Conservation (phyloP, 1,140 invertebrate species). For the Whitmania pigra region DNA sequence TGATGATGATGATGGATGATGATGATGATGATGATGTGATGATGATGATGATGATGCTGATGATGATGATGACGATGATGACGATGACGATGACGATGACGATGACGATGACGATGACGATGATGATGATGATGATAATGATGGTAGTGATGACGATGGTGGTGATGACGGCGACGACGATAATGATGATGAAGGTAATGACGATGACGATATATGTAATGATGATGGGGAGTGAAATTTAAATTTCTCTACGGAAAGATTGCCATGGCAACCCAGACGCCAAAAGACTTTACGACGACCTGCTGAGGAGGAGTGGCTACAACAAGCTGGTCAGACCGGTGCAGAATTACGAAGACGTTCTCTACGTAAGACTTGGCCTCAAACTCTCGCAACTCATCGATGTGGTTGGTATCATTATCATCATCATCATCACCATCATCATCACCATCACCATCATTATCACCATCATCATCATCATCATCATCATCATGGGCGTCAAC, state of each 20-base stretch:
- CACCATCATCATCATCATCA: background rate
- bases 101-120: constrained; percentile 54
- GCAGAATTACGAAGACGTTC: constrained; percentile 74
- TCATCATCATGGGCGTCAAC: background rate
- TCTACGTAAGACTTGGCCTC: constrained; percentile 78
- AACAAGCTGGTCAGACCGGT: constrained; percentile 87
- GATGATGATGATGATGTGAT: too few relatives aligned
- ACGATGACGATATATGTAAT: too few relatives aligned
- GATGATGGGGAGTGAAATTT: too few relatives aligned
- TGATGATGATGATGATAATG: constrained; percentile 6
- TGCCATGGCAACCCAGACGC: constrained; percentile 34
- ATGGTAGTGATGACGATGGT: background rate
- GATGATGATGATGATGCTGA: constrained; percentile 2
- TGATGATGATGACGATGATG: background rate
- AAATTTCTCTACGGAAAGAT: too few relatives aligned
- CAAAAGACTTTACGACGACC: constrained; percentile 52
- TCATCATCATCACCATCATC: background rate
- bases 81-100: background rate
- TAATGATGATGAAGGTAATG: background rate
- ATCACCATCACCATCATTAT: constrained; percentile 1
- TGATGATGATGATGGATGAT: too few relatives aligned
- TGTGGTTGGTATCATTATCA: constrained; percentile 61
- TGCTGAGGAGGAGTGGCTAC: constrained; percentile 70
- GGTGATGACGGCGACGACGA: background rate
- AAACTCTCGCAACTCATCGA: constrained; percentile 87